Evolutionary conservation across 2,113 vertebrate species (phyloP), one percentile per base, ranked within the genome.

Genomic region (Sphaerodactylus townsendi): DNA sequence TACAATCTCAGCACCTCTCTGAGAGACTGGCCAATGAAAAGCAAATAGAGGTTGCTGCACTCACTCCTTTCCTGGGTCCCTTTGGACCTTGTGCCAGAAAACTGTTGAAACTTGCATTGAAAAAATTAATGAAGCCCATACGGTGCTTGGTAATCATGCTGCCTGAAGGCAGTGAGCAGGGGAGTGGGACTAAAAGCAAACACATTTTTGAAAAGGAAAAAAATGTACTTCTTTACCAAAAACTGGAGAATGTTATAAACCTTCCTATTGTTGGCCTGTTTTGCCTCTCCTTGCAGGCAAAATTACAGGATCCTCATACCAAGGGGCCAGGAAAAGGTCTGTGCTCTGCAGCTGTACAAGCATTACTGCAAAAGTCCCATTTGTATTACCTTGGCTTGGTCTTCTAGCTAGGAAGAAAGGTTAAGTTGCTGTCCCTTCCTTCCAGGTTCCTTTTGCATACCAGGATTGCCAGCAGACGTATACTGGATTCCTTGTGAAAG

Each of bases 391-490:
- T 83, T 91, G 79, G 88, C 81, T 93, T 89, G 53, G 41, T 90
- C 79, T 76, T 87, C 83, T 83, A 41, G 84, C 90, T 92, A 77
- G 73, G 81, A 92, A 87, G 77, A 87, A 91, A 92, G 88, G 84
- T 90, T 90, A 93, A 86, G 82, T 44, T 92, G 84, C 88, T 92
- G 92, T 93, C 89, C 90, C 91, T 89, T 92, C 92, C 85, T 87
- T 86, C 59, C 46, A 65, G 35, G 78, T 72, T 87, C 92, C 81
- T 89, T 50, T 10, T 19, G 59, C 70, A 83, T 0, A 0, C n/a
- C 50, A 82, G 77, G 68, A 68, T 59, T 82, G 59, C 68, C 74
- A 53, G 77, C 56, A 89, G 81, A 86, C 86, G 50, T 41, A 79
- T 5, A 48, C 71, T 83, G 1, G 2, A 75, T 50, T 44, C 2